Conservation (phyloP, 2,888 invertebrate species). For the Muschampia plurimacula region DNA sequence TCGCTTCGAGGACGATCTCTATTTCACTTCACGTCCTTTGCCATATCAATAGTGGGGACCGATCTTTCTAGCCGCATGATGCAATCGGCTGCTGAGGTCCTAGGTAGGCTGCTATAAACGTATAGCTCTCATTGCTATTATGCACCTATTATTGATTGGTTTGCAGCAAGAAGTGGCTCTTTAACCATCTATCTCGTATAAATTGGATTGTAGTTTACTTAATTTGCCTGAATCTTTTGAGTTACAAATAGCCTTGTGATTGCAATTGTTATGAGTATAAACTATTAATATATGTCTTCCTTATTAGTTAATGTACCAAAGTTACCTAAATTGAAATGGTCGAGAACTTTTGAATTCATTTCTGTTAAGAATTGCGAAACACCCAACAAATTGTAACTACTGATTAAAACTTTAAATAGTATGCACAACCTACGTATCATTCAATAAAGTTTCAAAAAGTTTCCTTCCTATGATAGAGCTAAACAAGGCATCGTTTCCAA, state of each 20-base stretch:
- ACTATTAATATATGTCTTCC: constrained; percentile 13
- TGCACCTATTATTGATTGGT: constrained; percentile 44
- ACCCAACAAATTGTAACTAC: not conserved
- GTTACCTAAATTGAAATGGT: not conserved
- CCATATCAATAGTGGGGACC: constrained; percentile 83
- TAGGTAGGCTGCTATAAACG: constrained; percentile 63
- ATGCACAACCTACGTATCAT: not conserved
- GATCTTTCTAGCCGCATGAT: constrained; percentile 83
- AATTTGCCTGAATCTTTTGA: not conserved
- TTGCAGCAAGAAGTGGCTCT: constrained; percentile 15
- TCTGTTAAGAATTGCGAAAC: not conserved
- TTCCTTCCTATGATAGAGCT: not conserved
- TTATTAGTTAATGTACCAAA: not conserved
- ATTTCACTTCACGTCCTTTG: constrained; percentile 84
- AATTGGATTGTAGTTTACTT: constrained; percentile 11
- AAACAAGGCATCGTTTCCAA: constrained; percentile 6
- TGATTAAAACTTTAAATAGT: not conserved
- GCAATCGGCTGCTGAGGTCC: constrained; percentile 72
- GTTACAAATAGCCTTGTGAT: not conserved
- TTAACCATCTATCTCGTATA: constrained; percentile 5
- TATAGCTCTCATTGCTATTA: constrained; percentile 66
- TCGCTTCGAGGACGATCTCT: constrained; percentile 86
- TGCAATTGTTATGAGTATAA: constrained; percentile 5
- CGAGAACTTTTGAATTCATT: not conserved
- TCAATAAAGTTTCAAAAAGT: not conserved